phyloP scores from a whole-genome alignment of 2,113 vertebrate species.

The Gallinago jamesoni region DNA sequence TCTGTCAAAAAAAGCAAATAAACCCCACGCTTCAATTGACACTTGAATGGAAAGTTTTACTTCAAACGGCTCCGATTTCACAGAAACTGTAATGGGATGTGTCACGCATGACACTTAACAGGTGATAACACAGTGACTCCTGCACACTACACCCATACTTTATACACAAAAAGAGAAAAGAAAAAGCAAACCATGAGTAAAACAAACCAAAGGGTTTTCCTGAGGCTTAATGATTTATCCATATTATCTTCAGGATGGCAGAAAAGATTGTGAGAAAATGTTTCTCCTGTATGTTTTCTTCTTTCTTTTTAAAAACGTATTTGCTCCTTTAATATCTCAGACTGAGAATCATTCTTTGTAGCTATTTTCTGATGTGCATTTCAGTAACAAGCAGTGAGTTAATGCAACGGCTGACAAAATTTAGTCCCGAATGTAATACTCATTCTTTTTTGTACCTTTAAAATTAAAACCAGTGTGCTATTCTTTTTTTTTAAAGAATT shows the following conservation, averaged over 20 bases:
- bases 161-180: background rate
- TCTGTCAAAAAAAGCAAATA: constrained; percentile 12
- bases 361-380: background rate
- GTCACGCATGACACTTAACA: background rate
- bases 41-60: constrained; percentile 34
- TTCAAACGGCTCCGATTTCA: background rate
- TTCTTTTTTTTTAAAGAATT: background rate
- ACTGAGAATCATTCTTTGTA: background rate
- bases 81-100: background rate
- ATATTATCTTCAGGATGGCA: background rate
- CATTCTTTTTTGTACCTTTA: background rate
- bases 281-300: background rate
- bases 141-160: background rate
- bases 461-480: background rate
- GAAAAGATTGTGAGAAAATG: constrained; percentile 11
- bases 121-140: constrained; percentile 1
- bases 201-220: background rate
- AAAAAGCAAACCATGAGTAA: background rate
- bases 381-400: background rate
- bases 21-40: background rate
- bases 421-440: background rate
- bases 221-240: constrained; percentile 1
- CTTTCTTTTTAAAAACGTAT: background rate
- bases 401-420: constrained; percentile 11
- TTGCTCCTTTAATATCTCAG: background rate